Evolutionary conservation across 2,888 invertebrate genomes (phyloP), one percentile per base, ranked within the genome.

Genomic region (Dichetophora obliterata): DNA sequence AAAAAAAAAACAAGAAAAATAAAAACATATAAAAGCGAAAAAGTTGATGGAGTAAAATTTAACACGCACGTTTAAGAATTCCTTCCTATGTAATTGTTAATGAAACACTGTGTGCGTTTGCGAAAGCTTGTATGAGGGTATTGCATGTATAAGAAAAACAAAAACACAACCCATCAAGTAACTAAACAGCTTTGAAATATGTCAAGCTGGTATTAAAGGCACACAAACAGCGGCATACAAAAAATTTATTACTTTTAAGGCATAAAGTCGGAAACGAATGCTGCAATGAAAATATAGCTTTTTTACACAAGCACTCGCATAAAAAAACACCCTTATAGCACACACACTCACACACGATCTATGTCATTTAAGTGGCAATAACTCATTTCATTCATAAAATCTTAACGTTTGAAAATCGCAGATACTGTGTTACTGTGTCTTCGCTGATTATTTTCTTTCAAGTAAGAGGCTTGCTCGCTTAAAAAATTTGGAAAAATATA

Each of bases 361-460:
- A 59, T 59, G 66, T 43, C 66, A 57, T 34, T 59, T 19, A 71
- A 71, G 59, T 71, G 73, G 27, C 63, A 31, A 27, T 50, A 63
- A 73, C 65, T 73, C 27, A 63, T 19, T 43, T 19, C 73, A 73
- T 73, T 73, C 73, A 73, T 63, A 48, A 63, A 73, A 73, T 54
- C 54, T 11, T 5, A 59, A 16, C 43, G 14, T 16, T 70, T 16
- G 34, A 52, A 54, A 54, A 70, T 70, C 16, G 3, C n/a, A 54
- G 50, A 70, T 27, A 34, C 31, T 70, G 31, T 61, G 48, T 48
- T 14, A 16, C 43, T 68, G 68, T 68, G 22, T 68, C 27, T 68
- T 11, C 52, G 50, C 8, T 22, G 11, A 3, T 27, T 54, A 22
- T 0, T 59, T 9, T 34, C 66, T 66, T n/a, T n/a, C n/a, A n/a